Evolutionary conservation across 2,888 invertebrate species (phyloP), one percentile per base, ranked within the genome.

Genomic region (Alsophila aescularia): DNA sequence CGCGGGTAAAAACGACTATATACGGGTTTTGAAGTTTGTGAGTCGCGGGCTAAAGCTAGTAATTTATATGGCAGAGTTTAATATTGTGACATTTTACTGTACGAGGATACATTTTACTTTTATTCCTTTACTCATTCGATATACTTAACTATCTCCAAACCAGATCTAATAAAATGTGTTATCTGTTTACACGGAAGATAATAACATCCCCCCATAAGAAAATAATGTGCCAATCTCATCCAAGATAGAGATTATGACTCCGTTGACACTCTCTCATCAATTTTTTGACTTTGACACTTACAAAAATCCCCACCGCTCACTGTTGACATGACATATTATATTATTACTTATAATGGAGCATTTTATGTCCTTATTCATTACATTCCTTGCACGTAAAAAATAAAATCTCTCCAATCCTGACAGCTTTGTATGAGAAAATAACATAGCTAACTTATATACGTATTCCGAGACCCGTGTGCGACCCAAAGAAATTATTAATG

Each of bases 321-420:
- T 66, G 73, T 62, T 70, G 67, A 55, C 49, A 21, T 29, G 37
- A 70, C 66, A 67, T 70, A 73, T 74, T 73, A 75, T 73, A 74
- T 70, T 75, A 77, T 70, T 71, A 77, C n/a, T 71, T 72, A 76
- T 80, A 79, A 80, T 76, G 73, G 72, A 64, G 56, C 67, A 69
- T 76, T 75, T 80, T 77, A 77, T 75, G 72, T 69, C 74, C 70
- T 73, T 77, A 80, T 75, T 79, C 81, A 80, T 85, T 80, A 81
- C 69, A 88, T 88, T 87, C 84, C 74, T 79, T 77, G 72, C 84
- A 85, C 84, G 87, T 85, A 87, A 84, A 87, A 85, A 85, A 84
- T 85, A 87, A 86, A 85, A 83, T 78, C 81, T 79, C 76, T 73
- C 35, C 74, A 81, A 79, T 73, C 79, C 74, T 83, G 84, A 85